Evolutionary conservation across 2,113 vertebrate genomes (phyloP), one percentile per base, ranked within the genome.

Genomic region (Phoenicopterus ruber): DNA sequence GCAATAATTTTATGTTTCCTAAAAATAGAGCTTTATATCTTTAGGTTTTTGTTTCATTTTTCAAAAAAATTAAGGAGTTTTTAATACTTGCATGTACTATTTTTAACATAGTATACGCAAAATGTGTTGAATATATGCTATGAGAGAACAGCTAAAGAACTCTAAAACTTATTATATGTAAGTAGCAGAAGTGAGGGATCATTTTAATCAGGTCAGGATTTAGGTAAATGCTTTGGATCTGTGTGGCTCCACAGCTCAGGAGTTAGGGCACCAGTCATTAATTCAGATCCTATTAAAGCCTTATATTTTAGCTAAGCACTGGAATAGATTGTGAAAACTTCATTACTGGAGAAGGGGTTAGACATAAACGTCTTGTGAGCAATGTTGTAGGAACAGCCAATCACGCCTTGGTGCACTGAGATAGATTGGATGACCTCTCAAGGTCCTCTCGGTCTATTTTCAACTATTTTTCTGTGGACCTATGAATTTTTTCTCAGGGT

Each of bases 181-280:
- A n/a, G n/a, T n/a, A n/a, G n/a, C n/a, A n/a, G n/a, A n/a, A n/a
- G n/a, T n/a, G n/a, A n/a, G n/a, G n/a, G n/a, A n/a, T n/a, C n/a
- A n/a, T n/a, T 95, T 91, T 95, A 96, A 96, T 94, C 62, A 72
- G 66, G 66, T 91, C 66, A 88, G 78, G 92, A 85, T 96, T 96
- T 93, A 95, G 84, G 34, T 80, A 82, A 91, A 31, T 93, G 74
- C 70, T 85, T 86, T 82, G 54, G 44, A 85, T 95, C 66, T 65
- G 34, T 79, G 54, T 87, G 90, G 49, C 58, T 95, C 95, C 74
- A 2, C 50, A 91, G 84, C 73, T 87, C 74, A 49, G 78, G 93
- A 90, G 91, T 94, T 85, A 74, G 40, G 61, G 36, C 87, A 46
- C 49, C 69, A 90, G 84, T 90, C 82, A 74, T 86, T 93, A 91